A percentile compares a stretch with the other conserved stretches of the same genome.
These are phyloP conservation scores for Melitaea athalia DNA, from an alignment of 2,888 invertebrate species.

Conservation along the genomic window DNA sequence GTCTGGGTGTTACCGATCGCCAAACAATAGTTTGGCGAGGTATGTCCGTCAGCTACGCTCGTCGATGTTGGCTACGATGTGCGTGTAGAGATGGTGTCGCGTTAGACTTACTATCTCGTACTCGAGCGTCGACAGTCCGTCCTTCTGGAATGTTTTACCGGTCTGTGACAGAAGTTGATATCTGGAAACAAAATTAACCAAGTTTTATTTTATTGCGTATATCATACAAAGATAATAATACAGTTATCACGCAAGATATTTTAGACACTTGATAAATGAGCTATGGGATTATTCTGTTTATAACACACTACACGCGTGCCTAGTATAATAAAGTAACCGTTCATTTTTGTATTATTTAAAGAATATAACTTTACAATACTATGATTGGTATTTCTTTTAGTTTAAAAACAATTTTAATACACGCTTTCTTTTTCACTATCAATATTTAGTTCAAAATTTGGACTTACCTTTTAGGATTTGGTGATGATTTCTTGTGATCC, in stretches of 20 bases:
- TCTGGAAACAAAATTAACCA: conserved; percentile 74
- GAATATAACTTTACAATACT: no score
- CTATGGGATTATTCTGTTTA: no score
- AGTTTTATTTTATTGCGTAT: no score
- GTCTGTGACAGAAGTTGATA: conserved; percentile 93
- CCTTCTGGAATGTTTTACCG: conserved; percentile 90
- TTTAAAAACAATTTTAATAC: background rate
- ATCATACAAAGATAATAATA: no score
- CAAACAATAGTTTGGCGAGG: conserved; percentile 80
- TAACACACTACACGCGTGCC: no score
- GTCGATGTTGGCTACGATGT: conserved; percentile 89
- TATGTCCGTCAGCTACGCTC: conserved; percentile 87
- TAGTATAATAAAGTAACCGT: no score
- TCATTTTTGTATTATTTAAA: no score
- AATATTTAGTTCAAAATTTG: background rate
- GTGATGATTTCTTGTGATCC: conserved; percentile 92
- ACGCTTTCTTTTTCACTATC: background rate
- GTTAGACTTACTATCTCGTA: conserved; percentile 87
- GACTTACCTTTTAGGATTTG: conserved; percentile 92
- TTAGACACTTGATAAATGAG: no score
- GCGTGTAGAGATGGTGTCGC: conserved; percentile 89
- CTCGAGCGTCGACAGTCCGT: conserved; percentile 92
- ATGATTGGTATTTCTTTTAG: no score
- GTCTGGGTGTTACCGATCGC: conserved; percentile 62
- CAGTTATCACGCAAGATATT: no score